Percentiles rank a stretch among this genome's conserved stretches.
Conservation (phyloP, 1,140 invertebrate genomes). For the Patella vulgata region DNA sequence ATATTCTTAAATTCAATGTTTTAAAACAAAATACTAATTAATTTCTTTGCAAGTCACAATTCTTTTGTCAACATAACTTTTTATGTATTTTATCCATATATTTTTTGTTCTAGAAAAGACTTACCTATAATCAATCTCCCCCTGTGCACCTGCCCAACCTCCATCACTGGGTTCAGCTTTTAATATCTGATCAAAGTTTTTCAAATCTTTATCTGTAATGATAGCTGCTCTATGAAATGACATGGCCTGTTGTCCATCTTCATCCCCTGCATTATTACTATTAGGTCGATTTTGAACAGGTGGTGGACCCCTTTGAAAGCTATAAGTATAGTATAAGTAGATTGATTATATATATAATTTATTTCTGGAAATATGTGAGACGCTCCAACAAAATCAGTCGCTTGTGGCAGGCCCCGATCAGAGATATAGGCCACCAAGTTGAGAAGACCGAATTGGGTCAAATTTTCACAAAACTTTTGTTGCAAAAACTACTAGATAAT, state of each 20-base stretch:
- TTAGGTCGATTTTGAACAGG: slow-evolving; percentile 40
- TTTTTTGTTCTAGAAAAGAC: too few relatives aligned
- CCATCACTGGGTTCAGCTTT: slow-evolving; percentile 78
- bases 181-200: slow-evolving; percentile 89
- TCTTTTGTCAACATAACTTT: too few relatives aligned
- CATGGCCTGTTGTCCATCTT: slow-evolving; percentile 37
- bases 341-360: background rate
- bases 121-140: slow-evolving; percentile 93
- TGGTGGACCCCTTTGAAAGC: slow-evolving; percentile 36
- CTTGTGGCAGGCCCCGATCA: too few relatives aligned
- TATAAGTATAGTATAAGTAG: background rate
- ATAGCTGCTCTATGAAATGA: slow-evolving; percentile 80
- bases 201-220: slow-evolving; percentile 91
- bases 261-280: slow-evolving; percentile 26
- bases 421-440: too few relatives aligned
- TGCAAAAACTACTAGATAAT: too few relatives aligned
- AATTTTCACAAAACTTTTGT: too few relatives aligned
- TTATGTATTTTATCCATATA: too few relatives aligned
- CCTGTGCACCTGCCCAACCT: slow-evolving; percentile 85
- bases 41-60: slow-evolving; percentile 6
- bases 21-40: too few relatives aligned
- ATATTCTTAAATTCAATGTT: background rate
- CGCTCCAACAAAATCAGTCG: background rate
- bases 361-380: slow-evolving; percentile 8
- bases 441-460: too few relatives aligned